A percentile compares a stretch with the other conserved stretches of the same genome.
Conservation (phyloP, 2,113 vertebrate species). For the Nothoprocta perdicaria region DNA sequence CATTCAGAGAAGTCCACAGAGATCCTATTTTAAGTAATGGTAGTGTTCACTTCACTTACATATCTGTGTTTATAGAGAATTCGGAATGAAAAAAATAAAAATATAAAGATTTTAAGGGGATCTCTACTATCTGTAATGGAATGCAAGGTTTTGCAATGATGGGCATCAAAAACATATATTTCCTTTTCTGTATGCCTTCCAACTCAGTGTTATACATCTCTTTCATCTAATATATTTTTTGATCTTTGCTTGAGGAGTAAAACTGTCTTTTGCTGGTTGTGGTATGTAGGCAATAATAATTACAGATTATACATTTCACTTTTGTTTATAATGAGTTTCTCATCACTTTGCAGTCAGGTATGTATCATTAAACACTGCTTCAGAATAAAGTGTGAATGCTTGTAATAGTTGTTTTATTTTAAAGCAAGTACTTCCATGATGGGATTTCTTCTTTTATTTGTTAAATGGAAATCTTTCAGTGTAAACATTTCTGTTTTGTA, state of each 20-base stretch:
- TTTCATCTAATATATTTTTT: background rate
- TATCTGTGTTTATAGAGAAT: background rate
- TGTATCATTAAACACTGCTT: background rate
- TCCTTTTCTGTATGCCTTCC: background rate
- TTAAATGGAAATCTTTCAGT: background rate
- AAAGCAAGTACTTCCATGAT: background rate
- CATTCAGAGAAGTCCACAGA: background rate
- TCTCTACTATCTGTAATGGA: background rate
- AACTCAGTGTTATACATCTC: background rate
- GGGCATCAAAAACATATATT: background rate
- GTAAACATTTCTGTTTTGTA: background rate
- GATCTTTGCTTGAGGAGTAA: background rate
- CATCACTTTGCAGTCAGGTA: background rate
- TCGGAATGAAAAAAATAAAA: background rate
- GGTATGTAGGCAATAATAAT: background rate
- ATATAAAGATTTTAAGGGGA: background rate
- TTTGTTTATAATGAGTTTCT: background rate
- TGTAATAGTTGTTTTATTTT: background rate
- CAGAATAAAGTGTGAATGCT: background rate
- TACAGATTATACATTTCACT: background rate
- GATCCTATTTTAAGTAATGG: conserved; percentile 2
- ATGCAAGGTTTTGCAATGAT: background rate
- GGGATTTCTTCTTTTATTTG: background rate
- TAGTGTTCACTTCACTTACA: background rate
- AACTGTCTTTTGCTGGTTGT: background rate